Percentiles rank a stretch among this genome's conserved stretches.
phyloP scores from a whole-genome alignment of 2,113 vertebrate genomes.

The Hypanus sabinus region DNA sequence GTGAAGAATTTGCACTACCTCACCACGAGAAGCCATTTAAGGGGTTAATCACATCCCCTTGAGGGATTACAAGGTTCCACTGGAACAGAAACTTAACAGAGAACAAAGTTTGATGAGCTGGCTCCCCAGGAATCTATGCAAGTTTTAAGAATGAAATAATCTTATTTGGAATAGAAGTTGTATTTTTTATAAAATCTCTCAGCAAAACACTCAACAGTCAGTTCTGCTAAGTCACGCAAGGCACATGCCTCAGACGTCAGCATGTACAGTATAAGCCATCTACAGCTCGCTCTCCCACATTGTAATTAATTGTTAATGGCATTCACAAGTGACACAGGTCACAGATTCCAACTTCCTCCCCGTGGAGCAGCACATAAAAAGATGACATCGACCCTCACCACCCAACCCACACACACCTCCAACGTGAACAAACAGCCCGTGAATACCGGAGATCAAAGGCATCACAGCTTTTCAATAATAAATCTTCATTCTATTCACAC shows the following conservation, averaged over 20 bases:
- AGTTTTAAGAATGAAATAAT: background rate
- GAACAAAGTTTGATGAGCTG: background rate
- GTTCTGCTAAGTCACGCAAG: background rate
- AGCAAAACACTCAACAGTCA: background rate
- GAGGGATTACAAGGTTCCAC: background rate
- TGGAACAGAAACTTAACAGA: background rate
- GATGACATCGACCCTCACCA: background rate
- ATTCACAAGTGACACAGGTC: background rate
- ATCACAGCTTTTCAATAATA: background rate
- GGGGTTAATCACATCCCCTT: background rate
- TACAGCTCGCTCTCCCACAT: background rate
- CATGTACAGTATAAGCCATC: background rate
- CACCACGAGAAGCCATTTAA: background rate
- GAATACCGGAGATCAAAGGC: background rate
- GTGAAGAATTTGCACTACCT: no score
- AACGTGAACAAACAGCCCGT: background rate
- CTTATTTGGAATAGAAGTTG: background rate
- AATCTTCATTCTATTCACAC: background rate
- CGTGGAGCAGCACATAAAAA: background rate
- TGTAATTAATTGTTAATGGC: slow-evolving; percentile 3
- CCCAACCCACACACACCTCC: background rate
- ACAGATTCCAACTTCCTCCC: background rate
- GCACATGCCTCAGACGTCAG: background rate
- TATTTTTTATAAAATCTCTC: background rate
- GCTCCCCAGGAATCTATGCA: background rate